Percentiles rank a stretch among this genome's conserved stretches.
Conservation (phyloP, 2,888 invertebrate species). For the Eupithecia dodoneata region DNA sequence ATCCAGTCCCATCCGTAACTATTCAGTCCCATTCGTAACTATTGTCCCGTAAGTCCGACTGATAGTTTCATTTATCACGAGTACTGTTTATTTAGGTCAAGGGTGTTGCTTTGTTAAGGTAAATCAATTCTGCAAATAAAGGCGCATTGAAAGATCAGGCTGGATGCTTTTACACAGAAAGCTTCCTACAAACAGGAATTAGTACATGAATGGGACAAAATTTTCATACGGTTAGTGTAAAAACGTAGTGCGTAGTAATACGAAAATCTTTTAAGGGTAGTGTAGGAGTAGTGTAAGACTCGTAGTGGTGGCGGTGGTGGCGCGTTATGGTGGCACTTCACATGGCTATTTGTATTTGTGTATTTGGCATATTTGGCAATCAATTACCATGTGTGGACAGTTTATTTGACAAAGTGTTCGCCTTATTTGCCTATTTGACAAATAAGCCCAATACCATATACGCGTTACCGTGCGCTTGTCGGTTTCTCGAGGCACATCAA, state of each 20-base stretch:
- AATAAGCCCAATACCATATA: no score
- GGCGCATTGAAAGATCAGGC: conserved; percentile 36
- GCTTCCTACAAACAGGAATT: not conserved
- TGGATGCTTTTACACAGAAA: conserved; percentile 7
- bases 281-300: no score
- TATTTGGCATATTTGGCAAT: no score
- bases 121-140: conserved; percentile 46
- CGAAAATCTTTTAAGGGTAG: not conserved
- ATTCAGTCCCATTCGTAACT: conserved; percentile 16
- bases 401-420: no score
- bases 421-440: no score
- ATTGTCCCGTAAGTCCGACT: conserved; percentile 29
- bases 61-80: conserved; percentile 36
- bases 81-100: conserved; percentile 58
- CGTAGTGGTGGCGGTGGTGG: no score
- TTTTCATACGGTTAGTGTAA: no score
- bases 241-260: not conserved
- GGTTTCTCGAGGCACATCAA: no score
- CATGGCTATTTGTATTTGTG: no score
- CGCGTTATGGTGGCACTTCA: no score
- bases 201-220: not conserved
- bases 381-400: no score
- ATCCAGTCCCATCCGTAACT: conserved; percentile 17
- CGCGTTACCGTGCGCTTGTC: no score
- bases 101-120: conserved; percentile 47